Base-by-base conservation (phyloP, 2,888 invertebrate genomes). In the Malthinus seriepunctatus region DNA sequence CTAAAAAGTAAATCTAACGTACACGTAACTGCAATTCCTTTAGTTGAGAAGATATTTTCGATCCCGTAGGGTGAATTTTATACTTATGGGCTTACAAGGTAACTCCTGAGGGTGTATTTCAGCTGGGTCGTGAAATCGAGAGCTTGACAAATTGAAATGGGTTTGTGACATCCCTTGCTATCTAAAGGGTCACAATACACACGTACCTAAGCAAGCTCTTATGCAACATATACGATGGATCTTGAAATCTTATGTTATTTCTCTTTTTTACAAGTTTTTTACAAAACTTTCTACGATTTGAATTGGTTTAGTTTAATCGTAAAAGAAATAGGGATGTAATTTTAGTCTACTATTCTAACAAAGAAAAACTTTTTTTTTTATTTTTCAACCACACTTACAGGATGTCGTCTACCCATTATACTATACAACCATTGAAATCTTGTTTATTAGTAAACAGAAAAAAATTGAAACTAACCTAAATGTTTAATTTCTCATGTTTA, bases 71-170 rank as follows among this genome's bases (percentile, higher is more conserved):
- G 65, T 64, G 69, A 72, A 71, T 71, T 74, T 71, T 69, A 69
- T 70, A 72, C 73, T 73, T 74, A 71, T 68, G 72, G 71, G 72
- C 70, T 71, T 70, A 65, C 67, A 68, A 70, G 68, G 71, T 69
- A 71, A 73, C 69, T 74, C 74, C 73, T 73, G 67, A 62, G 73
- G 74, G 75, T 73, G 71, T 75, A 74, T 75, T 76, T 74, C 72
- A 70, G 70, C 61, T 64, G 71, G 68, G 63, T 71, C 69, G 72
- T 71, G 70, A 73, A 74, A 74, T 74, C 69, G 71, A 70, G 70
- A 67, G 68, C 66, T 68, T 76, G 74, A 76, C 75, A 74, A 76
- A 76, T 76, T 76, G 76, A 76, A 76, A 76, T 74, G 72, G 73
- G 69, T 71, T 69, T 64, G 69, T 68, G 71, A 67, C 69, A 65